These are phyloP conservation scores for Pandion haliaetus DNA, from an alignment of 2,113 vertebrate species.

Conservation along the genomic window DNA sequence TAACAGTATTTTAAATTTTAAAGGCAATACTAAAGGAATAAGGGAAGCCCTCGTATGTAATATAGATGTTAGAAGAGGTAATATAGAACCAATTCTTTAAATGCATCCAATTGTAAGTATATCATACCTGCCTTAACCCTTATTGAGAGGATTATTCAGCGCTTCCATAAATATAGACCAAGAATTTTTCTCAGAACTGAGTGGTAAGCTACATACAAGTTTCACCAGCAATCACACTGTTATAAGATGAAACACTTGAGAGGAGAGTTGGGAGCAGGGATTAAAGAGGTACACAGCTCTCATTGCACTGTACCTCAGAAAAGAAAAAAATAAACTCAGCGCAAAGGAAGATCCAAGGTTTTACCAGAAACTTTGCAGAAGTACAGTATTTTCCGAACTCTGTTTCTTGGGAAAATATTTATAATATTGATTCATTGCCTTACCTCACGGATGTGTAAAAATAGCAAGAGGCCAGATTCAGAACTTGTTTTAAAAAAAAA, in stretches of 20 bases:
- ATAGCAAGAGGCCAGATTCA: background rate
- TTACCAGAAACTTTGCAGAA: background rate
- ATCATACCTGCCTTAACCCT: slow-evolving; percentile 14
- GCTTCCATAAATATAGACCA: slow-evolving; percentile 40
- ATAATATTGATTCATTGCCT: background rate
- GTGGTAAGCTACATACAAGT: background rate
- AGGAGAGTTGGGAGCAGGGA: background rate
- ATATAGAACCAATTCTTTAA: background rate
- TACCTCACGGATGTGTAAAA: background rate
- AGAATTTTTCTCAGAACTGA: slow-evolving; percentile 15
- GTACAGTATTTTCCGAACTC: background rate
- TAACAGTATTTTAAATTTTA: background rate
- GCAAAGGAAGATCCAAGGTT: background rate
- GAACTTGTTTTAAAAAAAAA: background rate
- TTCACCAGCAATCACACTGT: background rate
- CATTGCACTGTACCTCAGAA: background rate
- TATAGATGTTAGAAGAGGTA: background rate
- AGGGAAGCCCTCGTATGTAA: background rate
- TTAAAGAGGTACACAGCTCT: background rate
- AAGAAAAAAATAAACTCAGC: background rate
- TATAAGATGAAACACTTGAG: background rate
- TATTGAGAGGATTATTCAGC: slow-evolving; percentile 21
- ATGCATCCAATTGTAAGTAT: background rate
- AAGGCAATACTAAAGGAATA: background rate
- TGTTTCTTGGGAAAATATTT: background rate